Evolutionary conservation across 2,797 vertebrate species (phyloP), one percentile per base, ranked within the genome.

Genomic region (Gila robusta): DNA sequence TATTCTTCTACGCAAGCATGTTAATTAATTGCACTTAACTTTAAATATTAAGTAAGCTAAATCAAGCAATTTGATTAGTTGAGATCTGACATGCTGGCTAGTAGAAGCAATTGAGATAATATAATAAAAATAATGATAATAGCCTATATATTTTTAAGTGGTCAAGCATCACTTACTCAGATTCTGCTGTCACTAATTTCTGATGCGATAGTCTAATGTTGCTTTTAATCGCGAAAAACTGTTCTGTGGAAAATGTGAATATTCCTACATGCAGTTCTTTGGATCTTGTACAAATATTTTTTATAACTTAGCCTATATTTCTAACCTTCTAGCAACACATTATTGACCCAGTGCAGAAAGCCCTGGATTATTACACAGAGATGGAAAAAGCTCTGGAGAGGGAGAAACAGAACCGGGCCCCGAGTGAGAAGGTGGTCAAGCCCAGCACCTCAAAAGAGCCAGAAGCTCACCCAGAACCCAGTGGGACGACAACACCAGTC

Each of bases 351-450:
- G 95, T 96, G 11, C 90, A 93, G 49, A 96, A 96, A 87, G 96
- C 96, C 84, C 92, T 96, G 1, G 93, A 95, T 69, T 96, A 96
- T 91, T 96, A 96, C 94, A 96, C 95, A 0, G 93, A 96, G 91
- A 96, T 96, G 96, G 95, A 96, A 90, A 95, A 95, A 87, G 96
- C 95, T 0, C 87, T 96, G 89, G 95, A 96, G 85, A 93, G 90
- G 39, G 94, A 95, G 88, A 95, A 94, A 62, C 93, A 89, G 89
- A 95, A 88, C 91, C 79, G 94, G 44, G 80, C 88, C 41, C 94
- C 93, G 85, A 92, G 72, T 26, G 93, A 94, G 70, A 93, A 86
- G 16, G n/a, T 47, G 44, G 70, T 83, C 44, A 94, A 93, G 88
- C 84, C 70, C 84, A 92, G 86, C 52, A 71, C 41, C 7, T 44